A percentile compares a stretch with the other conserved stretches of the same genome.
Evolutionary conservation across 2,113 vertebrate genomes (phyloP).

Genomic region (Nothoprocta perdicaria): DNA sequence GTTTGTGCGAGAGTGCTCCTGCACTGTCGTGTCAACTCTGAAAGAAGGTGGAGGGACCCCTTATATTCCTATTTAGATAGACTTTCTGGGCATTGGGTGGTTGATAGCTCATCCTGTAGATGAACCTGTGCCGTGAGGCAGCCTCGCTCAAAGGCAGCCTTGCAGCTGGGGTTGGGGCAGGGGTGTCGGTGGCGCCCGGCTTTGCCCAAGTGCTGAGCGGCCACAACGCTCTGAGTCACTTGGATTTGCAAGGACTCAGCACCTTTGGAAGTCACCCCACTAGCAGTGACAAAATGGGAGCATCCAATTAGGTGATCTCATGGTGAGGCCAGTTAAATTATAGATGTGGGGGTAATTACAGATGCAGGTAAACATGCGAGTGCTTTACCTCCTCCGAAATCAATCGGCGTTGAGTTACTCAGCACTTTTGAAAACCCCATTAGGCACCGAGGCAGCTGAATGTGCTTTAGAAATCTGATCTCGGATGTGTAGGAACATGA

Average conservation of each 20-base stretch:
- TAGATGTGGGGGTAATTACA: neutral
- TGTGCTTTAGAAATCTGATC: slow-evolving; percentile 8
- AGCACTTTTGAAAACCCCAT: slow-evolving; percentile 21
- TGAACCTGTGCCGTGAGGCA: slow-evolving; percentile 31
- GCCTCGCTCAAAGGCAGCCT: slow-evolving; percentile 46
- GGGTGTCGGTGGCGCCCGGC: neutral
- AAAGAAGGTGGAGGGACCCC: neutral
- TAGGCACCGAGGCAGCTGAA: slow-evolving; percentile 10
- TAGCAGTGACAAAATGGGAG: slow-evolving; percentile 19
- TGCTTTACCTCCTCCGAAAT: slow-evolving; percentile 28
- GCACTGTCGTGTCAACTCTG: neutral
- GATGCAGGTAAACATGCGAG: neutral
- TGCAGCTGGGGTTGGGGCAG: slow-evolving; percentile 17
- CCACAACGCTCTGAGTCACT: slow-evolving; percentile 38
- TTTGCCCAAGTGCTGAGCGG: slow-evolving; percentile 42
- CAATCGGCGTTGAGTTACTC: slow-evolving; percentile 32
- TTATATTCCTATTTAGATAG: neutral
- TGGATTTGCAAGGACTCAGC: slow-evolving; percentile 31
- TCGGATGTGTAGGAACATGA: neutral
- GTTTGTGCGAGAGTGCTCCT: neutral
- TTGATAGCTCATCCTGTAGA: slow-evolving; percentile 18
- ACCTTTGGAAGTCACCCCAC: slow-evolving; percentile 37
- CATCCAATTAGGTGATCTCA: slow-evolving; percentile 42
- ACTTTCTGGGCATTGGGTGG: neutral
- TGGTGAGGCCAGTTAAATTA: slow-evolving; percentile 23